Percentiles rank a stretch among this genome's conserved stretches.
Conservation (phyloP, 2,888 invertebrate species). For the Lamellibrachia satsuma region DNA sequence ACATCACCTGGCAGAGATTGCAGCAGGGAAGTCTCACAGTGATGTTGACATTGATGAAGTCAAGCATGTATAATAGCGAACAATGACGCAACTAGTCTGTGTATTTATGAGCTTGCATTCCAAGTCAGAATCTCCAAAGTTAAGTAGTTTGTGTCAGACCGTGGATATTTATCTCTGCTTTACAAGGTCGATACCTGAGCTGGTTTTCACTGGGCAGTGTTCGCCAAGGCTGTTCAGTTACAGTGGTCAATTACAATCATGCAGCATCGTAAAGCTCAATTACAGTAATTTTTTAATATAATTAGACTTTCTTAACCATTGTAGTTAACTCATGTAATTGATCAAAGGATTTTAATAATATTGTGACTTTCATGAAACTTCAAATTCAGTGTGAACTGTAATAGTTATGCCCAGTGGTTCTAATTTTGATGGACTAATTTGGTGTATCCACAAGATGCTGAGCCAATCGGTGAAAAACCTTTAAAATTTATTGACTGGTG, state of each 20-base stretch:
- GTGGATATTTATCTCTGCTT: neutral
- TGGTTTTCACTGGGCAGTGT: neutral
- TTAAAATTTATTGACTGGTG: neutral
- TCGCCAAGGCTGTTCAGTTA: neutral
- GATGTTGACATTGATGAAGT: neutral
- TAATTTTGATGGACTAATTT: no score
- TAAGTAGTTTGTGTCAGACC: neutral
- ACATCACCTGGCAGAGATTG: conserved; percentile 22
- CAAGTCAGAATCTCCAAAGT: neutral
- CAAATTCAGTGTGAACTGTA: no score
- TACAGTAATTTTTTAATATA: no score
- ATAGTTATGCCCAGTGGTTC: no score
- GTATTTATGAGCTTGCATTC: neutral
- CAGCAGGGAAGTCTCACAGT: neutral
- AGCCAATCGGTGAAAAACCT: no score
- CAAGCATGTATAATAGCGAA: neutral
- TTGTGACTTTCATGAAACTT: no score
- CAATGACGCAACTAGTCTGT: neutral
- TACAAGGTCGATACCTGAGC: neutral
- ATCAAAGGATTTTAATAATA: no score
- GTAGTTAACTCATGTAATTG: no score
- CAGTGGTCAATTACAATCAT: no score
- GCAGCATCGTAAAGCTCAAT: no score
- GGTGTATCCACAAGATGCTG: no score
- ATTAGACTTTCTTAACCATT: no score